These are phyloP conservation scores for Ectropis crepuscularia DNA, from an alignment of 2,888 invertebrate genomes.

Conservation along the genomic window DNA sequence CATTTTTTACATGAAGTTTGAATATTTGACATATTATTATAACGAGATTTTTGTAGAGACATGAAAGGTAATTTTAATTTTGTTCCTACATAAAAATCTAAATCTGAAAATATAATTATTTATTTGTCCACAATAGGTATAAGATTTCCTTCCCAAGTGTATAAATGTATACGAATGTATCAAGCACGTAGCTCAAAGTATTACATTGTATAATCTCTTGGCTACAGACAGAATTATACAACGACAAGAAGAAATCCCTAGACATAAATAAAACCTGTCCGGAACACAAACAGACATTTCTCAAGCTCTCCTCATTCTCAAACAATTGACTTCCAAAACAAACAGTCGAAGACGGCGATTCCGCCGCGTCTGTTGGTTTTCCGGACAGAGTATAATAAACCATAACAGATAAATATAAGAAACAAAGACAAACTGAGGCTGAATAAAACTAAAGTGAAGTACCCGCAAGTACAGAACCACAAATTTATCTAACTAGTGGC, in stretches of 20 bases:
- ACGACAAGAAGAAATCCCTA: slow-evolving; percentile 15
- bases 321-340: slow-evolving; percentile 18
- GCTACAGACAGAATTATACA: neutral
- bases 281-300: slow-evolving; percentile 13
- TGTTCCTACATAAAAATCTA: too few species aligned
- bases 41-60: too few species aligned
- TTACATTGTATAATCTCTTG: too few species aligned
- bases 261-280: slow-evolving; percentile 15
- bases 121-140: too few species aligned
- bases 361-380: slow-evolving; percentile 18
- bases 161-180: too few species aligned
- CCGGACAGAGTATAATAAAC: slow-evolving; percentile 23
- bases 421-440: slow-evolving; percentile 21
- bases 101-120: too few species aligned
- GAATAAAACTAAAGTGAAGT: slow-evolving; percentile 17
- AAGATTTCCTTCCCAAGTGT: too few species aligned
- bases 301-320: slow-evolving; percentile 2
- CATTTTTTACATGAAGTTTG: too few species aligned
- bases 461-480: slow-evolving; percentile 10
- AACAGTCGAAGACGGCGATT: slow-evolving; percentile 17
- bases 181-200: too few species aligned
- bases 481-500: too few species aligned
- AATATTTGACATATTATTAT: too few species aligned
- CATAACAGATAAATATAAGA: slow-evolving; percentile 25
- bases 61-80: too few species aligned